A percentile compares a stretch with the other conserved stretches of the same genome.
Conservation (phyloP, 2,113 vertebrate species). For the Gymnobelideus leadbeateri region DNA sequence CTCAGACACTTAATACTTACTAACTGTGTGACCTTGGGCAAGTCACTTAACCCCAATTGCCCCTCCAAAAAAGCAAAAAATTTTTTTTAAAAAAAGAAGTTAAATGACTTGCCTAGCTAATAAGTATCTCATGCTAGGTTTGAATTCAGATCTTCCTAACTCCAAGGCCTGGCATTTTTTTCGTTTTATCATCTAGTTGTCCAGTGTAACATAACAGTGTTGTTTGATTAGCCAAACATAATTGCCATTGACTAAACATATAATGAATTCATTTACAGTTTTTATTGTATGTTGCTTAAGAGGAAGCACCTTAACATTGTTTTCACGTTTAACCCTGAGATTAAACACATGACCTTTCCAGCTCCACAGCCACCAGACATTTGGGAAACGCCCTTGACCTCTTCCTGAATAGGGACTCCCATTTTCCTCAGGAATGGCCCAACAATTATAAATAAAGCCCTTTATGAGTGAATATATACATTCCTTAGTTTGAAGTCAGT, state of each 20-base stretch:
- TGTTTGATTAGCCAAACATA: neutral
- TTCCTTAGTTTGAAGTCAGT: neutral
- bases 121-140: neutral
- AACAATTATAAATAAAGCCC: neutral
- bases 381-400: neutral
- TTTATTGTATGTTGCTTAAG: neutral
- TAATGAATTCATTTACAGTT: neutral
- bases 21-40: too few relatives aligned
- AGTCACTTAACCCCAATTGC: too few relatives aligned
- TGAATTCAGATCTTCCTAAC: neutral
- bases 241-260: neutral
- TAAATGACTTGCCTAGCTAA: neutral
- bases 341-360: neutral
- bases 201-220: neutral
- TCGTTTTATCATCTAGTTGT: neutral
- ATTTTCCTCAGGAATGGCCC: neutral
- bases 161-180: neutral
- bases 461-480: neutral
- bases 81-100: too few relatives aligned
- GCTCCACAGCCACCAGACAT: neutral
- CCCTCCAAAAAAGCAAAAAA: too few relatives aligned
- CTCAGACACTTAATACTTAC: too few relatives aligned
- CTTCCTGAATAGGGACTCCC: neutral
- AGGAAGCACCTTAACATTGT: neutral
- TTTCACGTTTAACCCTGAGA: neutral